Conservation (phyloP, 2,797 vertebrate species). For the Sciurus carolinensis region DNA sequence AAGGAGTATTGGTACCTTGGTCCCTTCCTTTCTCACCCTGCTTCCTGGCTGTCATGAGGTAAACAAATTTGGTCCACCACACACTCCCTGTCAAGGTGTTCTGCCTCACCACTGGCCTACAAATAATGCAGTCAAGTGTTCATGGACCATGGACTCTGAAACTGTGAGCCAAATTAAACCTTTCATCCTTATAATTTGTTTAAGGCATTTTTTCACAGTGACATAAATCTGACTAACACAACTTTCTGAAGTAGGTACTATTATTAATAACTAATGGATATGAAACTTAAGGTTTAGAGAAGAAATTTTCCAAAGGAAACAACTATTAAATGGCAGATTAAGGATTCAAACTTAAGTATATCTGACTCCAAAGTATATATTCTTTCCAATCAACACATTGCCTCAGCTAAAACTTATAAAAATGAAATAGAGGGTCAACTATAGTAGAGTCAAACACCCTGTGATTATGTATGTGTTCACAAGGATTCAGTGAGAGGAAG, state of each 20-base stretch:
- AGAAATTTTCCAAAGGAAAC: background rate
- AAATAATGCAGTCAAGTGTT: background rate
- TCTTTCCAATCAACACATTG: background rate
- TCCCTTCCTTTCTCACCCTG: background rate
- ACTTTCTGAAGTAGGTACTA: background rate
- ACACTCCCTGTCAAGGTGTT: background rate
- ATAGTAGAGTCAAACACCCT: background rate
- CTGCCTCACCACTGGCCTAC: background rate
- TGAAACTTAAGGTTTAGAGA: background rate
- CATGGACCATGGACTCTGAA: background rate
- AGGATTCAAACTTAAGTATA: background rate
- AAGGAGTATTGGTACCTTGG: background rate
- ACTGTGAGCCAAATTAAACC: background rate
- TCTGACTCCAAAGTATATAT: background rate
- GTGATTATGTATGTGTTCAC: constrained; percentile 18
- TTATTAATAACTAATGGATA: background rate
- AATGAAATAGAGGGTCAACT: background rate
- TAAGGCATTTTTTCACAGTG: background rate
- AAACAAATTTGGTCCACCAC: background rate
- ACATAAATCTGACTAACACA: background rate
- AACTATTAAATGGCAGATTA: constrained; percentile 14
- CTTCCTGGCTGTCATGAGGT: background rate
- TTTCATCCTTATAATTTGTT: background rate
- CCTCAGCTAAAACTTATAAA: background rate
- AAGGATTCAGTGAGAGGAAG: background rate